Percentiles rank a stretch among this genome's conserved stretches.
Conservation (phyloP, 92 coral and sea anemone species). For the Porites divaricata region DNA sequence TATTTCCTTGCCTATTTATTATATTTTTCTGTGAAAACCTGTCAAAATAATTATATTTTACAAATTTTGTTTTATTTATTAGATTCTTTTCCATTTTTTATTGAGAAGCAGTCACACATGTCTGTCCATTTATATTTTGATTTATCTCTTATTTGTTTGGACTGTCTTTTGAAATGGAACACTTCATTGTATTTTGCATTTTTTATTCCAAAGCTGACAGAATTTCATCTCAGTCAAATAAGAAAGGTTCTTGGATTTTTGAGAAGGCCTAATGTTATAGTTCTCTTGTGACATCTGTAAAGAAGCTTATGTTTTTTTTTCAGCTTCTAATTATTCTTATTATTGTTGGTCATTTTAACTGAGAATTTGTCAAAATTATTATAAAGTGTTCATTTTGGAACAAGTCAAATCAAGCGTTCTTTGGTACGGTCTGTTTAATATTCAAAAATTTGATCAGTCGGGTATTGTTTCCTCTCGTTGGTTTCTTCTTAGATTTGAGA, state of each 20-base stretch:
- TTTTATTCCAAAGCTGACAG: not conserved
- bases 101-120: not conserved
- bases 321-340: not conserved
- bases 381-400: not conserved
- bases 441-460: not conserved
- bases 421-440: not conserved
- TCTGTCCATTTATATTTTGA: not conserved
- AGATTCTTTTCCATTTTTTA: not conserved
- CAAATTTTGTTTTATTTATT: not conserved
- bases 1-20: not conserved
- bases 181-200: conserved; percentile 23
- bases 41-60: not conserved
- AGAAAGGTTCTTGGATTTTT: not conserved
- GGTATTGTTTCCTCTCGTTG: not conserved
- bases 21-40: not conserved
- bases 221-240: conserved; percentile 1
- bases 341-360: not conserved
- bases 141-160: conserved; percentile 9
- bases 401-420: not conserved
- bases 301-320: not conserved
- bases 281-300: not conserved
- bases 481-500: not conserved
- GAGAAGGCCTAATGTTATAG: not conserved
- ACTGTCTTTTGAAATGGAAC: conserved; percentile 17
- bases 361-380: not conserved